Conservation (phyloP, 2,888 invertebrate species). For the Phyllotreta cruciferae region DNA sequence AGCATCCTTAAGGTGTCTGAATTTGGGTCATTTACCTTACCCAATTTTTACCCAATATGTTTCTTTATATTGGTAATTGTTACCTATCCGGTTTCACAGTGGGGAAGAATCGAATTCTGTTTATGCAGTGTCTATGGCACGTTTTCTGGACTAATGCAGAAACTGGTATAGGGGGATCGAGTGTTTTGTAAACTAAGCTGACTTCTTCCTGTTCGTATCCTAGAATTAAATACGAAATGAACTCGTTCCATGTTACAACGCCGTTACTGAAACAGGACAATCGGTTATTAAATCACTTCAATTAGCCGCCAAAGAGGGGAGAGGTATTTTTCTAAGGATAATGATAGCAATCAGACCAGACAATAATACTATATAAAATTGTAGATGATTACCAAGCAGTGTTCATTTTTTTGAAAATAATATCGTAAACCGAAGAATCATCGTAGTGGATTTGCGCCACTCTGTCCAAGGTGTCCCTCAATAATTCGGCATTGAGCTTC, state of each 20-base stretch:
- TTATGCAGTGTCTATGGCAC: slow-evolving; percentile 74
- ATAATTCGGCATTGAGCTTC: slow-evolving; percentile 59
- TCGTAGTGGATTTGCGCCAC: slow-evolving; percentile 64
- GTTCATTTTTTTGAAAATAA: slow-evolving; percentile 69
- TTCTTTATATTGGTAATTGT: no score
- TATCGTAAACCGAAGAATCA: slow-evolving; percentile 65
- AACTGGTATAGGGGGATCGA: slow-evolving; percentile 70
- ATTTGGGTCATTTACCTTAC: no score
- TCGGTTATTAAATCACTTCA: no score
- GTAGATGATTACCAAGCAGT: slow-evolving; percentile 46
- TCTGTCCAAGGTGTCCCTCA: slow-evolving; percentile 59
- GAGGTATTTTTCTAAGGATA: no score
- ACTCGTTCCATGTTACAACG: slow-evolving; percentile 75
- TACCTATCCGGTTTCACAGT: slow-evolving; percentile 57
- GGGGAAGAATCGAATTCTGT: slow-evolving; percentile 69
- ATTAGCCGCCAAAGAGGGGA: no score
- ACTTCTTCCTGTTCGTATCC: slow-evolving; percentile 75
- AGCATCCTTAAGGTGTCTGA: no score
- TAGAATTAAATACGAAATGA: slow-evolving; percentile 76
- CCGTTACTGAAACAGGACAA: slow-evolving; percentile 57
- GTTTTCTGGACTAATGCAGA: slow-evolving; percentile 67
- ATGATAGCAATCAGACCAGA: no score
- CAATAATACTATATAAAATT: no score
- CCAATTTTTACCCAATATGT: no score
- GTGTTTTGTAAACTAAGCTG: slow-evolving; percentile 66